Evolutionary conservation across 2,113 vertebrate species (phyloP), one percentile per base, ranked within the genome.

Genomic region (Ictalurus furcatus): DNA sequence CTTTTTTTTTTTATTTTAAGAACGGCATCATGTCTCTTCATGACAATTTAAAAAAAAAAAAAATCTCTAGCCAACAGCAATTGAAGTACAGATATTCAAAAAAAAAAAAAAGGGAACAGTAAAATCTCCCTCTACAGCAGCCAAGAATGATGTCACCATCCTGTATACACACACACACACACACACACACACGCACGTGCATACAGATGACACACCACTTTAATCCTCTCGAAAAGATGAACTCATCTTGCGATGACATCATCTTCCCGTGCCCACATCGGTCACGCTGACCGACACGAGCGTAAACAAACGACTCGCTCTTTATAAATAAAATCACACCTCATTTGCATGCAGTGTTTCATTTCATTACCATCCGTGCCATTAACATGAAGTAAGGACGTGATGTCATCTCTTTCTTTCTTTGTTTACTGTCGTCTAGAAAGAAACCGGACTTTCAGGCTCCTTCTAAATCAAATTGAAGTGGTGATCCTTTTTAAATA

Each of bases 121-220:
- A 81, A 88, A 40, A 23, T 84, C 23, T 79, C 54, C 67, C 54
- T 84, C 54, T 65, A n/a, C 34, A 44, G 37, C 85, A 85, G 63
- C 56, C 73, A 87, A n/a, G 80, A 80, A 91, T 92, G 88, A 92
- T 87, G 85, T 89, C 91, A 92, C 69, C 87, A 34, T 58, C 34
- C 13, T 69, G 37, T 63, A 74, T 14, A 25, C 59, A 71, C 44
- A 59, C 63, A 74, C 71, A 74, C 71, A 74, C 73, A 76, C 73
- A 76, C 73, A 40, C 73, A 52, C 76, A 28, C 40, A 79, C 76
- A 30, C 79, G 21, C 52, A 30, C 44, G 25, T 44, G 21, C 59
- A 16, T 67, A 73, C 23, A 13, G 21, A 40, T 40, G 44, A 40
- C 84, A 88, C 74, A 69, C 76, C 86, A 89, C 83, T 85, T 80